Conservation (phyloP, 2,113 vertebrate species). For the Bothrops jararaca region DNA sequence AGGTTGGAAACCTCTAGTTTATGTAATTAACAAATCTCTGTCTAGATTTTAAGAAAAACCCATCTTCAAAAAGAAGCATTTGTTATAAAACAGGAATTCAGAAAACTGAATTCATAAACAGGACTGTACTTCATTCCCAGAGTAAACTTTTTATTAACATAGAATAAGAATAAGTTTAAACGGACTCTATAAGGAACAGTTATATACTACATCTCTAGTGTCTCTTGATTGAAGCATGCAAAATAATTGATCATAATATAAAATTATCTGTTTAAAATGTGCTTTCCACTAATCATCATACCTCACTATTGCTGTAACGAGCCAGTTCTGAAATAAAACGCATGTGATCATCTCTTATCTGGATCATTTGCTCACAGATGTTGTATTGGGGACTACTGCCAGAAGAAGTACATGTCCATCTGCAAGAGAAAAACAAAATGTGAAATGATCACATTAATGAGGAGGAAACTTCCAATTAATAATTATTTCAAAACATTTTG, state of each 20-base stretch:
- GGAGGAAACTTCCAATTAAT: neutral
- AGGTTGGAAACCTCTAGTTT: neutral
- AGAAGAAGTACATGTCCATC: slow-evolving; percentile 79
- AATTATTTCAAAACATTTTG: neutral
- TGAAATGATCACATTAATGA: neutral
- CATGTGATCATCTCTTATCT: slow-evolving; percentile 98
- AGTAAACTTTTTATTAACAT: neutral
- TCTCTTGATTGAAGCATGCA: neutral
- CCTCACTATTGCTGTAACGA: slow-evolving; percentile 97
- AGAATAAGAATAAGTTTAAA: neutral
- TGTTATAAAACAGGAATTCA: neutral
- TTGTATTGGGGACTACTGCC: slow-evolving; percentile 98
- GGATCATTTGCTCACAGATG: slow-evolving; percentile 98
- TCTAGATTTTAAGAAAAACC: neutral
- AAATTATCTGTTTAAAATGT: neutral
- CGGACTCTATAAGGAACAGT: neutral
- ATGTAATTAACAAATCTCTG: neutral
- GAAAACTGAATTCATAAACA: neutral
- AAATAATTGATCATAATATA: neutral
- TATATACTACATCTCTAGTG: neutral
- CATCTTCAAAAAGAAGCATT: neutral
- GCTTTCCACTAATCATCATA: slow-evolving; percentile 53
- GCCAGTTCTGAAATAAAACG: slow-evolving; percentile 98
- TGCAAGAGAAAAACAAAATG: slow-evolving; percentile 32
- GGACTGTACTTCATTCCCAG: neutral